Evolutionary conservation across 2,113 vertebrate species (phyloP).

Genomic region (Tragelaphus scriptus): DNA sequence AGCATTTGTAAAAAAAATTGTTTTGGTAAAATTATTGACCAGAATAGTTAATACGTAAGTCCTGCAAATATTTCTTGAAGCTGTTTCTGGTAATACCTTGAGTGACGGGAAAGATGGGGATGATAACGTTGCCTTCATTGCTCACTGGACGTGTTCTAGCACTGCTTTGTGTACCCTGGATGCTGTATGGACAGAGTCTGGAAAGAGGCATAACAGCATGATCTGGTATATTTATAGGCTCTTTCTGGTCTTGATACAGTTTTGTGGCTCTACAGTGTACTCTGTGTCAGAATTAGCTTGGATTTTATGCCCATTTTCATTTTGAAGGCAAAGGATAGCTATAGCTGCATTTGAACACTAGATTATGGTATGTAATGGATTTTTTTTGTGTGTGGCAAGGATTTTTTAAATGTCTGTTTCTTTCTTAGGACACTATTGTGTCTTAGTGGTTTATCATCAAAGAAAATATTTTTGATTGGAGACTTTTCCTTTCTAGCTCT

Average conservation of each 20-base stretch:
- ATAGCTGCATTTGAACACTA: background rate
- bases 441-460: background rate
- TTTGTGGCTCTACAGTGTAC: background rate
- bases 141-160: background rate
- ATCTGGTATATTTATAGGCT: background rate
- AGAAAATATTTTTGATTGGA: background rate
- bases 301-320: background rate
- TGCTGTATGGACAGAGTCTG: background rate
- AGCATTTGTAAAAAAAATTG: background rate
- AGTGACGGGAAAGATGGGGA: background rate
- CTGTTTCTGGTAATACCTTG: background rate
- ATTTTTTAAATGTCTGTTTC: background rate
- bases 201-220: background rate
- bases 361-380: background rate
- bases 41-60: slow-evolving; percentile 32
- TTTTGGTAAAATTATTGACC: background rate
- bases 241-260: background rate
- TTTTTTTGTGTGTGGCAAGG: background rate
- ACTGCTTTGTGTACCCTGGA: background rate
- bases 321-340: background rate
- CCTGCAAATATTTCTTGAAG: background rate
- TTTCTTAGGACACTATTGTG: background rate
- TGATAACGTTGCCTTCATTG: background rate
- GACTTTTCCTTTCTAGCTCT: background rate
- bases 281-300: background rate